phyloP scores from a whole-genome alignment of 2,888 invertebrate species.

The Zootermopsis nevadensis region DNA sequence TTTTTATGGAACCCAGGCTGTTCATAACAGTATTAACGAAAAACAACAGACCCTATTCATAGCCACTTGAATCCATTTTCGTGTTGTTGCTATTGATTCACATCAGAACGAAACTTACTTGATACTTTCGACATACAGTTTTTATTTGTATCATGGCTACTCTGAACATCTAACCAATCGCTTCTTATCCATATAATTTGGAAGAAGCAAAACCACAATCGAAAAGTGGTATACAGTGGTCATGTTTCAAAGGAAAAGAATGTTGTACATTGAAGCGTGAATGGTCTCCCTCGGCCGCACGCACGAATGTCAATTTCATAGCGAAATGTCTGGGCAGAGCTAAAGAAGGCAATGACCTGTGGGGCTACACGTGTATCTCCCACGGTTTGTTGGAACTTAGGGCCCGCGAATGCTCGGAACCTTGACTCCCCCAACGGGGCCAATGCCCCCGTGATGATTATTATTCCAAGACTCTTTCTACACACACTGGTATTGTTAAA shows the following conservation, averaged over 20 bases:
- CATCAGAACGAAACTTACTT: too few relatives aligned
- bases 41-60: too few relatives aligned
- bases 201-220: not conserved
- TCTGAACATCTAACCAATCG: too few relatives aligned
- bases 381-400: slow-evolving; percentile 1
- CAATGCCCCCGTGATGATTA: slow-evolving; percentile 28
- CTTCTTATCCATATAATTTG: too few relatives aligned
- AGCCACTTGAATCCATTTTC: too few relatives aligned
- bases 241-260: not conserved
- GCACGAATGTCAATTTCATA: not conserved
- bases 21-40: too few relatives aligned
- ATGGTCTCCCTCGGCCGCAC: not conserved
- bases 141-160: too few relatives aligned
- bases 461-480: not conserved
- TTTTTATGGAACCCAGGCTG: too few relatives aligned
- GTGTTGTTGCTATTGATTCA: too few relatives aligned
- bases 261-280: not conserved
- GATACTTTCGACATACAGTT: too few relatives aligned
- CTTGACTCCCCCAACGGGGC: slow-evolving; percentile 39
- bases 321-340: not conserved
- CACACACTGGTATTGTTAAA: slow-evolving; percentile 18
- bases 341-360: slow-evolving; percentile 26
- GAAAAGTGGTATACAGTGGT: not conserved
- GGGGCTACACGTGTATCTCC: slow-evolving; percentile 26
- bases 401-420: slow-evolving; percentile 14